Percentiles rank a stretch among this genome's conserved stretches.
Conservation (phyloP, 2,888 invertebrate genomes). For the Octonoba sinensis region DNA sequence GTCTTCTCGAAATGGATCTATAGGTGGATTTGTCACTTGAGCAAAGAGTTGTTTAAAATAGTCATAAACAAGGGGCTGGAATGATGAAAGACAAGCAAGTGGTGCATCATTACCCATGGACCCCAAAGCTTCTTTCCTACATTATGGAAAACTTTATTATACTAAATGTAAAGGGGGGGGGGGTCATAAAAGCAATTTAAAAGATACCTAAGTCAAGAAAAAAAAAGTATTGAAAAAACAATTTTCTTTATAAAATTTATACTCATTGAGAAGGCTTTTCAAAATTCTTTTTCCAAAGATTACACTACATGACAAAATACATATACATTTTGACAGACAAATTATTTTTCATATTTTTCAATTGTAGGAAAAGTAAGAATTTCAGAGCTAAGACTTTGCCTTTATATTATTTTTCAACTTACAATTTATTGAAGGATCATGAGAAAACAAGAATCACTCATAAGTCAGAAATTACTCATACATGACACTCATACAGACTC, state of each 20-base stretch:
- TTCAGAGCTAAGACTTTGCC: too few species aligned
- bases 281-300: too few species aligned
- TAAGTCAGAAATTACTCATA: too few species aligned
- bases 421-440: too few species aligned
- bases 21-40: constrained; percentile 98
- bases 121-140: constrained; percentile 95
- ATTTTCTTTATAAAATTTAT: neutral
- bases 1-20: constrained; percentile 98
- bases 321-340: too few species aligned
- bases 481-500: too few species aligned
- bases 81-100: constrained; percentile 93
- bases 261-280: too few species aligned
- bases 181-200: neutral
- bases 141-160: neutral
- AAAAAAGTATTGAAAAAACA: neutral
- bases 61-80: constrained; percentile 94
- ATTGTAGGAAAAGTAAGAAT: too few species aligned
- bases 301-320: too few species aligned
- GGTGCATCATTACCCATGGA: constrained; percentile 99
- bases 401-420: too few species aligned
- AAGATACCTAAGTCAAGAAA: neutral
- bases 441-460: too few species aligned
- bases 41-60: constrained; percentile 99
- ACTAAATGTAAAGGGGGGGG: neutral
- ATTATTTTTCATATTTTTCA: too few species aligned